Base-by-base conservation (phyloP, 2,797 vertebrate genomes). In the Astyanax mexicanus region DNA sequence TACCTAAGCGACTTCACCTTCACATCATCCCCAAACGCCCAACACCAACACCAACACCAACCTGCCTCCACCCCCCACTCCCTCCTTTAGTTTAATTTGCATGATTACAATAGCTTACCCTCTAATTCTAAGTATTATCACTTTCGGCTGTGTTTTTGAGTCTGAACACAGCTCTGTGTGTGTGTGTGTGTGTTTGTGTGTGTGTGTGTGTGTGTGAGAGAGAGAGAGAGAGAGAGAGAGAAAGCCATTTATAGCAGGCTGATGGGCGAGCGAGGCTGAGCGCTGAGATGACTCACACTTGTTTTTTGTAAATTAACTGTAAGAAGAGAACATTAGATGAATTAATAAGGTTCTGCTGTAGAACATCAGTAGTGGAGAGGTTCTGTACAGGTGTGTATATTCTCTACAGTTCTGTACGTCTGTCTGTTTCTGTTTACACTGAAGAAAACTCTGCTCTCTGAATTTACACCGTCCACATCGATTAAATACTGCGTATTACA, bases 71-170 rank as follows among this genome's bases (percentile, higher is more conserved):
- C n/a, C n/a, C n/a, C n/a, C n/a, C n/a, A n/a, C n/a, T n/a, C n/a
- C n/a, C n/a, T n/a, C n/a, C n/a, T n/a, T 52, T 68, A 77, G 45
- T 74, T 75, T 32, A 23, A 70, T 60, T 58, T 71, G 72, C 72
- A 75, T 80, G 72, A 80, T 75, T 71, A 35, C 42, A 60, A 60
- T 75, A 74, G 77, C 75, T 62, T 74, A 74, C 74, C 77, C 71
- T 62, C 64, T 74, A 55, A 72, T 77, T 62, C 64, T 74, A 55
- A 72, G 77, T 72, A 45, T 57, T 11, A 65, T 57, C 74, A 52
- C 27, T 47, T 64, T 45, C 55, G 47, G 66, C 44, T 49, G 11
- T 27, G 19, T 23, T 27, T 27, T 44, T 69, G 62, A 38, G 55
- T 19, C 3, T 51, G 19, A 11, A 12, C 15, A 17, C 44, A 40